Evolutionary conservation across 2,888 invertebrate species (phyloP), one percentile per base, ranked within the genome.

Genomic region (Smittia aterrima): DNA sequence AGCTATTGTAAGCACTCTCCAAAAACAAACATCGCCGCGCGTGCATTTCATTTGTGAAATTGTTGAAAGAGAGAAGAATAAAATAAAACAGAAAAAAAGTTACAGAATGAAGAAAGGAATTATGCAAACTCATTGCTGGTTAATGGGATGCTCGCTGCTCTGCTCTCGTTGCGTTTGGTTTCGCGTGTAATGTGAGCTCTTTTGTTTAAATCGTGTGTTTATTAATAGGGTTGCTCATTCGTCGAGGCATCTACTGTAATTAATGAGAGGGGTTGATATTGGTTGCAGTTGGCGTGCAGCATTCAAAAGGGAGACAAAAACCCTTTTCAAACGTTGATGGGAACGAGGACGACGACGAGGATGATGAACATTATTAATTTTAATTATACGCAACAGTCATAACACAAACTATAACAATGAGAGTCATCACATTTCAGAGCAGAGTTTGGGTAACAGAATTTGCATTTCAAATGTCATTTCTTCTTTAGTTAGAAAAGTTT

Each of bases 41-140:
- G 53, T 47, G 53, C 53, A 47, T 47, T 47, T 47, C 53, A n/a
- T 47, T 47, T 47, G 53, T 4, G 53, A 47, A 47, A 47, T 47
- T n/a, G 53, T 16, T 47, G 53, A 11, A 47, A 16, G 53, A 47
- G 32, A 32, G 32, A 32, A 9, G 32, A 32, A 9, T 32, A 32
- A 32, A 32, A 9, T 32, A 32, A n/a, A n/a, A 32, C 32, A 32
- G 32, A 32, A 32, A 32, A n/a, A 32, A 47, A 47, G 53, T 18
- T 47, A 47, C 53, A 47, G 53, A 47, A 18, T 13, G 53, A n/a
- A 47, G 18, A 47, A 38, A 16, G 53, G 11, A 47, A 47, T 47
- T 47, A 47, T 47, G 53, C 53, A 47, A 47, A 47, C 53, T 47
- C 53, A 47, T 47, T 47, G 53, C 53, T 47, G 53, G 53, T 47